phyloP scores from a whole-genome alignment of 2,113 vertebrate genomes.

The Sorex fumeus region DNA sequence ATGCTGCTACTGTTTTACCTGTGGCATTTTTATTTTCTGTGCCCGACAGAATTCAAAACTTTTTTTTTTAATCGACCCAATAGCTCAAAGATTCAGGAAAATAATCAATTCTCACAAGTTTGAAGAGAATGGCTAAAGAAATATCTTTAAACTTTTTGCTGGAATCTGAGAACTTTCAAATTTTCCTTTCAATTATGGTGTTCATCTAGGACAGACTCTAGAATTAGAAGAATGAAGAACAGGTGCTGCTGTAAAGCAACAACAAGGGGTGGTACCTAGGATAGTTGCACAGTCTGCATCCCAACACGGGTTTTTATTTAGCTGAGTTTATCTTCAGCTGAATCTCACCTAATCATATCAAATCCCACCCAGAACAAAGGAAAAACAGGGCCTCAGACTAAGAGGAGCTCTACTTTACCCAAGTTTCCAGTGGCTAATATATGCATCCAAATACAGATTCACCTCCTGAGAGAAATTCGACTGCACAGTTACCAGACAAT shows the following conservation, averaged over 20 bases:
- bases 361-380: conserved; percentile 22
- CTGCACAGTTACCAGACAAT: not conserved
- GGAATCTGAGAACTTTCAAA: conserved; percentile 48
- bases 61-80: conserved; percentile 1
- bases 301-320: not conserved
- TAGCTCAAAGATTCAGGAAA: conserved; percentile 23
- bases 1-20: not conserved
- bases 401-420: conserved; percentile 23
- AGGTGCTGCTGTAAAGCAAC: not conserved
- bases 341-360: conserved; percentile 47
- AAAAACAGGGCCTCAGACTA: not conserved
- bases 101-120: not conserved
- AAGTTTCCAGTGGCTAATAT: conserved; percentile 18
- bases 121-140: not conserved
- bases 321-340: conserved; percentile 52
- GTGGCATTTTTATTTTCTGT: conserved; percentile 40
- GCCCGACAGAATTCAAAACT: conserved; percentile 15
- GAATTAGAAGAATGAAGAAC: conserved; percentile 22
- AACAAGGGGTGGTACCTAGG: not conserved
- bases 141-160: conserved; percentile 8
- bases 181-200: conserved; percentile 63
- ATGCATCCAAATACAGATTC: not conserved
- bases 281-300: not conserved
- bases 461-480: conserved; percentile 52
- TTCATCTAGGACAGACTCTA: not conserved